phyloP scores from a whole-genome alignment of 1,140 invertebrate species.

The Pemphigus obesinymphae region DNA sequence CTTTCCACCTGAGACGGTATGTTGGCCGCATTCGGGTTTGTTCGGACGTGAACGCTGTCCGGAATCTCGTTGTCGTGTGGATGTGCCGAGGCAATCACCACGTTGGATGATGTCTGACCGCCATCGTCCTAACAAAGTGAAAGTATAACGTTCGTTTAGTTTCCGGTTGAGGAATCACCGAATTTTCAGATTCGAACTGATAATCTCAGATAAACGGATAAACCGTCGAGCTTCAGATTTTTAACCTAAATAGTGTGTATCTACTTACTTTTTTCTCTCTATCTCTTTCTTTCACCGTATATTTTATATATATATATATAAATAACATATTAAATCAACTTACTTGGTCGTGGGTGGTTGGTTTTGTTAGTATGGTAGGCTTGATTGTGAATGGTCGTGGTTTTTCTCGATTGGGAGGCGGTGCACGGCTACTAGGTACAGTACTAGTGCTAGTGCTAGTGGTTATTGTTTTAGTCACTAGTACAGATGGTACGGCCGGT shows the following conservation, averaged over 20 bases:
- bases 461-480: conserved; percentile 48
- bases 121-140: conserved; percentile 30
- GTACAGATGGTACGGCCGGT: conserved; percentile 47
- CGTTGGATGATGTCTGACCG: conserved; percentile 51
- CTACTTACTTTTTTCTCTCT: not conserved
- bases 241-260: not conserved
- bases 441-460: conserved; percentile 39
- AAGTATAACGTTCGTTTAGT: conserved; percentile 16
- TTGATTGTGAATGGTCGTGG: conserved; percentile 47
- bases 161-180: conserved; percentile 16
- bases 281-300: not conserved
- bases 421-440: conserved; percentile 50
- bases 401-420: conserved; percentile 46
- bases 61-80: conserved; percentile 59
- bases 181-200: conserved; percentile 4
- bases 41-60: conserved; percentile 55
- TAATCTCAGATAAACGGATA: not conserved
- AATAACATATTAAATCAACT: not conserved
- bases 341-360: conserved; percentile 1
- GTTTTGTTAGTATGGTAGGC: conserved; percentile 27
- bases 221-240: not conserved
- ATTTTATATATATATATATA: not conserved
- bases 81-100: conserved; percentile 59
- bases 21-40: conserved; percentile 56
- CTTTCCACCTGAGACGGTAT: conserved; percentile 61